A percentile compares a stretch with the other conserved stretches of the same genome.
phyloP scores from a whole-genome alignment of 2,113 vertebrate genomes.

The Rhadina sibilatrix region DNA sequence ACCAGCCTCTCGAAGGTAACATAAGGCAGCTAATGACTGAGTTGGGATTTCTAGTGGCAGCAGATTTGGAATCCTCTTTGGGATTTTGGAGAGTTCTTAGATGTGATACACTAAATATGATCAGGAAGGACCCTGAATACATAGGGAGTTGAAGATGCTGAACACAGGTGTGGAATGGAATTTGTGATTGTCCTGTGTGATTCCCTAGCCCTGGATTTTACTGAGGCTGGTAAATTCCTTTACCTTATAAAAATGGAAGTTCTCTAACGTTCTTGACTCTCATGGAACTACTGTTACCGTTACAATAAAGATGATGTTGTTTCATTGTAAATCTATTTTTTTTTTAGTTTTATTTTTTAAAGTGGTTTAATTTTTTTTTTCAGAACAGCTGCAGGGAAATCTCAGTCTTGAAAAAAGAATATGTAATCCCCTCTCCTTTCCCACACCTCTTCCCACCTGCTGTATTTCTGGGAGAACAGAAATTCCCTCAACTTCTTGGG shows the following conservation, averaged over 20 bases:
- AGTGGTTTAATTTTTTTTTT: neutral
- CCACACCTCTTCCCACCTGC: neutral
- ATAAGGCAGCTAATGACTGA: conserved; percentile 54
- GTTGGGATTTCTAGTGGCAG: conserved; percentile 12
- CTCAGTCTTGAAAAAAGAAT: neutral
- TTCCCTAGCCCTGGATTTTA: conserved; percentile 25
- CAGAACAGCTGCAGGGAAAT: conserved; percentile 11
- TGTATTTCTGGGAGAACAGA: neutral
- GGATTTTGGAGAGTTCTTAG: conserved; percentile 20
- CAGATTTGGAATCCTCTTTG: neutral
- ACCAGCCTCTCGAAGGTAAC: conserved; percentile 41
- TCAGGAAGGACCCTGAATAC: neutral
- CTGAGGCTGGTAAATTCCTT: conserved; percentile 49
- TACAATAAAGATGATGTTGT: conserved; percentile 62
- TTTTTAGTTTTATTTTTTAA: neutral
- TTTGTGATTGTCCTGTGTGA: neutral
- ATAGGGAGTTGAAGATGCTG: conserved; percentile 29
- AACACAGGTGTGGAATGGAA: conserved; percentile 13
- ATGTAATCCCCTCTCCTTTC: neutral
- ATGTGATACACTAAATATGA: neutral
- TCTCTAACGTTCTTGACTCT: conserved; percentile 48
- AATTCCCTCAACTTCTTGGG: conserved; percentile 23
- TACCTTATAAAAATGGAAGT: conserved; percentile 28
- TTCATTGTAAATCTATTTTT: conserved; percentile 63
- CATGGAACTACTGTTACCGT: conserved; percentile 38